phyloP scores from a whole-genome alignment of 2,888 invertebrate genomes.

The Criorhina ranunculi region DNA sequence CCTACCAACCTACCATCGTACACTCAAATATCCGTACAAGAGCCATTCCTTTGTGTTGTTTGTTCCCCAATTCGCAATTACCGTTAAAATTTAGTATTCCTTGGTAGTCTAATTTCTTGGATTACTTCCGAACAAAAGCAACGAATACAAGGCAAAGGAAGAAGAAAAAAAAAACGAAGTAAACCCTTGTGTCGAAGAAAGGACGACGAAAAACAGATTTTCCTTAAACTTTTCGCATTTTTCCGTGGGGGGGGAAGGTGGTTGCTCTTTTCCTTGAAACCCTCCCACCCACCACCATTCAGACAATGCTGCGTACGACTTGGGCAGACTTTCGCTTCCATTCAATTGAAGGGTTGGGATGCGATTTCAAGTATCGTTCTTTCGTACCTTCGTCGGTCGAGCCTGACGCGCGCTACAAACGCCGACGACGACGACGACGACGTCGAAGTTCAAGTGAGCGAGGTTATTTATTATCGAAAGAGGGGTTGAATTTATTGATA shows the following conservation, averaged over 20 bases:
- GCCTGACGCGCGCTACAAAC: neutral
- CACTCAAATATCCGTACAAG: slow-evolving; percentile 19
- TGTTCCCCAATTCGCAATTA: slow-evolving; percentile 74
- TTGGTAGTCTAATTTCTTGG: slow-evolving; percentile 75
- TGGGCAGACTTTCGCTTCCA: slow-evolving; percentile 52
- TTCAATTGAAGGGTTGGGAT: slow-evolving; percentile 69
- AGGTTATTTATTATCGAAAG: slow-evolving; percentile 78
- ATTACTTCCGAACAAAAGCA: slow-evolving; percentile 70
- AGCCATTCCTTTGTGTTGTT: slow-evolving; percentile 55
- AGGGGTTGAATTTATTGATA: slow-evolving; percentile 78
- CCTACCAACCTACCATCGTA: neutral
- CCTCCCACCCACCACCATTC: slow-evolving; percentile 3
- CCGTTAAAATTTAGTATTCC: slow-evolving; percentile 77
- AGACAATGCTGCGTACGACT: slow-evolving; percentile 70
- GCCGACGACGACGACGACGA: slow-evolving; percentile 45
- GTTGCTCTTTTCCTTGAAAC: slow-evolving; percentile 57
- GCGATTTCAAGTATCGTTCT: slow-evolving; percentile 53
- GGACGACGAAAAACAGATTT: slow-evolving; percentile 71
- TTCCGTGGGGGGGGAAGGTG: slow-evolving; percentile 43
- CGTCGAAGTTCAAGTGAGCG: slow-evolving; percentile 71
- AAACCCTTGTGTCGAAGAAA: slow-evolving; percentile 47
- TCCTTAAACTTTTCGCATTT: slow-evolving; percentile 67
- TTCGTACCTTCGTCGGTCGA: slow-evolving; percentile 17
- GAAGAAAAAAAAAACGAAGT: slow-evolving; percentile 27
- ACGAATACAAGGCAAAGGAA: slow-evolving; percentile 23